These are phyloP conservation scores for Tiphia femorata DNA, from an alignment of 2,888 invertebrate species.

Conservation along the genomic window DNA sequence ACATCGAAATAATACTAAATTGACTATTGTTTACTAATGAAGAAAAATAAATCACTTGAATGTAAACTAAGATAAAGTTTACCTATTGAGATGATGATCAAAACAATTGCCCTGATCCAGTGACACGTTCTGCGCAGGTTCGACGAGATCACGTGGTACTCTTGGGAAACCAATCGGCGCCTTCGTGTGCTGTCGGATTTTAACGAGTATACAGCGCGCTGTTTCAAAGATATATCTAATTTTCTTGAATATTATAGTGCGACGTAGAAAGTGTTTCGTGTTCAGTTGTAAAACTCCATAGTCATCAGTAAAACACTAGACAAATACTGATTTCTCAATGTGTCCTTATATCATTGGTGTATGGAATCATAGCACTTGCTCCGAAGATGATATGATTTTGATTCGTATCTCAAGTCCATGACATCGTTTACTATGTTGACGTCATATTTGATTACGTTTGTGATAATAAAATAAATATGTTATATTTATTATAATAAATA, in stretches of 20 bases:
- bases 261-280: too few species aligned
- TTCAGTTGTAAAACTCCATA: too few species aligned
- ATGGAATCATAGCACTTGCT: too few species aligned
- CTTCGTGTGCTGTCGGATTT: too few species aligned
- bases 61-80: conserved; percentile 2
- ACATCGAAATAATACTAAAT: neutral
- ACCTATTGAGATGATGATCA: conserved; percentile 22
- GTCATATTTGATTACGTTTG: neutral
- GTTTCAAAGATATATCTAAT: too few species aligned
- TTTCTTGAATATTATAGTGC: too few species aligned
- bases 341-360: too few species aligned
- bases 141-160: conserved; percentile 9
- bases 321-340: too few species aligned
- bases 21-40: neutral
- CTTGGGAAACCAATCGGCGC: conserved; percentile 4
- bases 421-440: neutral
- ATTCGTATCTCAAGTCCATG: too few species aligned
- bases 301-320: too few species aligned
- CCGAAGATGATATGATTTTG: too few species aligned
- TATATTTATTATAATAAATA: neutral
- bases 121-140: conserved; percentile 18
- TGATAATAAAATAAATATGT: neutral
- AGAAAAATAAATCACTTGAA: neutral
- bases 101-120: neutral
- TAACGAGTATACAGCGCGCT: too few species aligned